Evolutionary conservation across 1,140 invertebrate genomes (phyloP).

Genomic region (Leptinotarsa defecta): DNA sequence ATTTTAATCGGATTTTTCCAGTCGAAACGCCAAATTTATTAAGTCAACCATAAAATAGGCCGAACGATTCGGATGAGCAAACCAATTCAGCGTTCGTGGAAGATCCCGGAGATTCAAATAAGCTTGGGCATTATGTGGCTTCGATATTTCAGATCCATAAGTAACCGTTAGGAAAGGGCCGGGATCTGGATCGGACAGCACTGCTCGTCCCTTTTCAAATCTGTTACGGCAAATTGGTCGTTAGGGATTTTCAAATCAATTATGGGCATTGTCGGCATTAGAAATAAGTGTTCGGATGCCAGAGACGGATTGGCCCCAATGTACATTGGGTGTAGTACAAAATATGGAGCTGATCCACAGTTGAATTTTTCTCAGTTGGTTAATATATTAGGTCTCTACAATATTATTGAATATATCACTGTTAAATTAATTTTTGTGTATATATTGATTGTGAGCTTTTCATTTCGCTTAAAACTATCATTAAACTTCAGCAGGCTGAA

Average conservation of each 20-base stretch:
- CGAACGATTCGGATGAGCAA: constrained; percentile 1
- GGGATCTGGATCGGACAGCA: constrained; percentile 4
- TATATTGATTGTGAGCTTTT: too few species aligned
- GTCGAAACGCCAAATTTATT: background rate
- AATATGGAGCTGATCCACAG: too few species aligned
- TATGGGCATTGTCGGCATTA: background rate
- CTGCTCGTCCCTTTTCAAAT: background rate
- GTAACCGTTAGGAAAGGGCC: background rate
- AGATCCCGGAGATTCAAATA: constrained; percentile 1
- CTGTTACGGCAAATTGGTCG: background rate
- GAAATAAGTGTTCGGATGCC: too few species aligned
- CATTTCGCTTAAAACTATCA: too few species aligned
- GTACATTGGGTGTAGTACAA: too few species aligned
- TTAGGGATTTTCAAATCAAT: constrained; percentile 1
- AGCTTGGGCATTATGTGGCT: constrained; percentile 5
- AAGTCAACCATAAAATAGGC: constrained; percentile 1
- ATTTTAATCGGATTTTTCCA: constrained; percentile 6
- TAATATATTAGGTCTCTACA: too few species aligned
- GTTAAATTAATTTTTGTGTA: too few species aligned
- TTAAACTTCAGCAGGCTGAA: too few species aligned
- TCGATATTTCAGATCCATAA: constrained; percentile 6
- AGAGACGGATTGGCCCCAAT: too few species aligned
- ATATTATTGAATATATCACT: too few species aligned
- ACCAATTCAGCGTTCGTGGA: constrained; percentile 2
- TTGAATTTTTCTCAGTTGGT: too few species aligned